Evolutionary conservation across 2,888 invertebrate species (phyloP), one percentile per base, ranked within the genome.

Genomic region (Pollenia labialis): DNA sequence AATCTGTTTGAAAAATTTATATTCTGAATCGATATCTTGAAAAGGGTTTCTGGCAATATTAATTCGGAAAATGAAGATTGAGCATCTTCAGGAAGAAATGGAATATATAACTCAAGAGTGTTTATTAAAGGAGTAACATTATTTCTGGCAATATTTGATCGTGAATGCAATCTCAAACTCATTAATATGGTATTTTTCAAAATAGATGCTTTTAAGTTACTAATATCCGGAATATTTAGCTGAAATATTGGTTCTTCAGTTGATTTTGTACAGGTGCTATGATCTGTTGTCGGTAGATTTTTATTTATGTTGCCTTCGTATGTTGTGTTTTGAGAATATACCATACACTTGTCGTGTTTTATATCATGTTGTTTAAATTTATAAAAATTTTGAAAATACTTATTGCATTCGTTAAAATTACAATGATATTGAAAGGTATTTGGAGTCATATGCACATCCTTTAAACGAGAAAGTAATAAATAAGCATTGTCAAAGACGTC

Each of bases 361-460:
- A 56, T 71, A 71, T 56, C 56, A 71, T 71, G 71, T 44, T 71
- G 52, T 52, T 69, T 69, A n/a, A 69, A 69, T 69, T 69, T 52
- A 50, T 52, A 69, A 68, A 69, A 69, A 50, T 52, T 52, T 71
- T 72, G 56, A 56, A 46, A 72, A 56, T 46, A 56, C 56, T 72
- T 72, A 58, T 72, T 72, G 58, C 58, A 72, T 46, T 56, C 56
- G 56, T 56, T 72, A 58, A 56, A 72, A 56, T 72, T 56, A 18
- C 56, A 72, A 46, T 56, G 58, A 72, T 72, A 72, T 46, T 72
- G 56, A 72, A 56, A 72, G 44, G 56, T 58, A 72, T 56, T 58
- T 56, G 72, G 56, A 56, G n/a, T n/a, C n/a, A n/a, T n/a, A n/a
- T n/a, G n/a, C n/a, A n/a, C 54, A 44, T 42, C 56, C 46, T 58